phyloP scores from a whole-genome alignment of 2,797 vertebrate genomes.

The Galagoides demidoff region DNA sequence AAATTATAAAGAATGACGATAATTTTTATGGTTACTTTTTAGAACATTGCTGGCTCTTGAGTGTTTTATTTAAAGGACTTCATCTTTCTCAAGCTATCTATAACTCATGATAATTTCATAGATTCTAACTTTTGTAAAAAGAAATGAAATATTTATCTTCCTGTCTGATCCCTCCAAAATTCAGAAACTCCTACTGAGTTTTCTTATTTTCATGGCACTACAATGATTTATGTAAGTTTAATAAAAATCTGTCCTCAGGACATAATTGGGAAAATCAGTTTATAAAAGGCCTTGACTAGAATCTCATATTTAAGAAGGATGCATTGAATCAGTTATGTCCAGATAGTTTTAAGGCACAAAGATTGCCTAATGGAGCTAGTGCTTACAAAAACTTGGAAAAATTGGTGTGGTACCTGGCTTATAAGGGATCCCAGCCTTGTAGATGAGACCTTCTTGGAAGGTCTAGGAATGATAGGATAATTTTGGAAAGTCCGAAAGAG shows the following conservation, averaged over 20 bases:
- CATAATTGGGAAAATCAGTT: background rate
- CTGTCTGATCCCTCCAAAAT: background rate
- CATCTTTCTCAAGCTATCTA: background rate
- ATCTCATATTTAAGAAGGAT: slow-evolving; percentile 6
- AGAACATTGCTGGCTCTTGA: background rate
- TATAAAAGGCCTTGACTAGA: background rate
- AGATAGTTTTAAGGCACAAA: slow-evolving; percentile 4
- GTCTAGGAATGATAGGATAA: background rate
- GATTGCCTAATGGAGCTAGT: background rate
- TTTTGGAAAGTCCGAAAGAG: background rate
- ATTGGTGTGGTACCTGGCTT: background rate
- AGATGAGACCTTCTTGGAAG: background rate
- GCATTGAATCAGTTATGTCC: background rate
- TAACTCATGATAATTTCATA: background rate
- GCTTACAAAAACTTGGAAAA: background rate
- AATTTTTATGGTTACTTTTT: background rate
- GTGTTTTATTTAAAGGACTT: slow-evolving; percentile 12
- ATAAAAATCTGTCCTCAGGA: background rate
- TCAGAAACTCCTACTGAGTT: slow-evolving; percentile 11
- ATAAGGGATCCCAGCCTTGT: background rate
- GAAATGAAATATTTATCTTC: slow-evolving; percentile 8
- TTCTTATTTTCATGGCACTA: slow-evolving; percentile 34
- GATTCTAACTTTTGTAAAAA: slow-evolving; percentile 24
- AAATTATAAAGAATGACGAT: background rate
- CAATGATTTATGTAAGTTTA: background rate